Percentiles rank a stretch among this genome's conserved stretches.
phyloP scores from a whole-genome alignment of 2,797 vertebrate genomes.

The Acrocephalus scirpaceus region DNA sequence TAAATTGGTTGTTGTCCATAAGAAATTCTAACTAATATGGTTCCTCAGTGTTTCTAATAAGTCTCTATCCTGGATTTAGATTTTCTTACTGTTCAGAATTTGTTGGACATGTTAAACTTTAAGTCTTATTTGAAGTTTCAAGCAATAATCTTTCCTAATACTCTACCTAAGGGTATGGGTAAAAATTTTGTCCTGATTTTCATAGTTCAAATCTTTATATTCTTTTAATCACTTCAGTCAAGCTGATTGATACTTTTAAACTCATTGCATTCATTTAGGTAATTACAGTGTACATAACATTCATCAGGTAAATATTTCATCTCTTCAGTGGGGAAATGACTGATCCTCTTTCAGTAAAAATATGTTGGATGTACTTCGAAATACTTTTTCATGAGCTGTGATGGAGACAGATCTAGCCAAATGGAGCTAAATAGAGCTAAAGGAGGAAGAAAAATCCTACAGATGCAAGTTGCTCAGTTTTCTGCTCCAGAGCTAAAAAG shows the following conservation, averaged over 20 bases:
- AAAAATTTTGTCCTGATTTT: not conserved
- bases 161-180: not conserved
- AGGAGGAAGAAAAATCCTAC: not conserved
- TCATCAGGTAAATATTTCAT: slow-evolving; percentile 3
- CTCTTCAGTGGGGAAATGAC: not conserved
- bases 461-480: not conserved
- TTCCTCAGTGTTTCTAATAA: not conserved
- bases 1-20: not conserved
- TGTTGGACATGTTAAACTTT: not conserved
- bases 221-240: not conserved
- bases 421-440: not conserved
- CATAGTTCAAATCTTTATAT: not conserved
- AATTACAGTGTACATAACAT: not conserved
- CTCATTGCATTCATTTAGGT: not conserved
- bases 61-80: not conserved
- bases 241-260: not conserved
- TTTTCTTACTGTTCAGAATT: not conserved
- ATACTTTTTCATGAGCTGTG: not conserved
- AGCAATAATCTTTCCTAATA: not conserved
- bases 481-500: not conserved
- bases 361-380: not conserved
- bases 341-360: not conserved
- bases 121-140: not conserved
- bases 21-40: not conserved
- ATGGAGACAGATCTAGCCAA: not conserved